These are phyloP conservation scores for Protobothrops flavoviridis DNA, from an alignment of 2,113 vertebrate species.

Conservation along the genomic window DNA sequence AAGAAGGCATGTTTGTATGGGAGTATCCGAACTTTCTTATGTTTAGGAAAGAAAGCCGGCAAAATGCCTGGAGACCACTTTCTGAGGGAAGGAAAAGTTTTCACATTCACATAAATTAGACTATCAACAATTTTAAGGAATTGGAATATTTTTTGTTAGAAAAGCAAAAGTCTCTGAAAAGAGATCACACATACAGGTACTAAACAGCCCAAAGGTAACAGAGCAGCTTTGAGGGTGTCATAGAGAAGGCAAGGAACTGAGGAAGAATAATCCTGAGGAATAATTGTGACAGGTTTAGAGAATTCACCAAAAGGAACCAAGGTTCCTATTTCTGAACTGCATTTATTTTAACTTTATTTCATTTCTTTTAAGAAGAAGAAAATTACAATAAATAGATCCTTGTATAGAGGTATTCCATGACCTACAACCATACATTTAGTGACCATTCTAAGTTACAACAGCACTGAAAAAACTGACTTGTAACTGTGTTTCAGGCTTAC, in stretches of 20 bases:
- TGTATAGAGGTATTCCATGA: background rate
- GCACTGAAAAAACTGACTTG: background rate
- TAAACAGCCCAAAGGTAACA: background rate
- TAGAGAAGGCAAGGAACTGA: background rate
- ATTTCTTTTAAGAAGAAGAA: background rate
- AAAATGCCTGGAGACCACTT: background rate
- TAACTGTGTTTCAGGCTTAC: background rate
- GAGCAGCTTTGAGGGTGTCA: background rate
- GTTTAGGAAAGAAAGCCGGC: background rate
- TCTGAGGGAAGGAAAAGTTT: background rate
- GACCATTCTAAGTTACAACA: background rate
- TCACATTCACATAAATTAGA: background rate
- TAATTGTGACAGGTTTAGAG: background rate
- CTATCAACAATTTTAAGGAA: background rate
- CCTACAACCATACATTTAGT: background rate
- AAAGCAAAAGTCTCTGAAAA: background rate
- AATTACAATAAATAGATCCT: background rate
- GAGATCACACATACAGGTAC: background rate
- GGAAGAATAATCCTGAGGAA: background rate
- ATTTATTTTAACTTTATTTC: background rate
- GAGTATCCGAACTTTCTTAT: background rate
- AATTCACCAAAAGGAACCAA: background rate
- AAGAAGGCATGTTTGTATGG: background rate
- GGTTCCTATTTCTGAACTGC: background rate
- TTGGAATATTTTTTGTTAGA: background rate